Base-by-base conservation (phyloP, 2,113 vertebrate genomes). In the Gymnobelideus leadbeateri region DNA sequence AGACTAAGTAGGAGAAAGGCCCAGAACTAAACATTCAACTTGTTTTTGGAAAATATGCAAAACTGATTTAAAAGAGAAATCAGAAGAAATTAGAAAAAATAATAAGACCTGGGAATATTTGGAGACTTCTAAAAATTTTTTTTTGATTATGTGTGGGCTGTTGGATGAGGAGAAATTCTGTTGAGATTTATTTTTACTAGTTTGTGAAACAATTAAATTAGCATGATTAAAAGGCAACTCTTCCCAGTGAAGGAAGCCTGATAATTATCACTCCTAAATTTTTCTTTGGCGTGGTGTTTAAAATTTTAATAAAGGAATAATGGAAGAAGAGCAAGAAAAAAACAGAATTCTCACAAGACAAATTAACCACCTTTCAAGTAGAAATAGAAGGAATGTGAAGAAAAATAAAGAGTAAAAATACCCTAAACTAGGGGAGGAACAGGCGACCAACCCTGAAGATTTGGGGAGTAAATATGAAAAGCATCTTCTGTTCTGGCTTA, bases 161-260 rank as follows among this genome's bases (percentile, higher is more conserved):
- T 61, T 93, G 89, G 93, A 92, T 68, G 57, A 94, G 21, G 24
- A 52, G 3, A 10, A 2, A 77, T 46, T 55, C 93, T 92, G 89
- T 94, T 90, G 94, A 89, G 47, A 91, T 47, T 49, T 12, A 23
- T 55, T 89, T 92, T 90, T 93, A 14, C 91, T 50, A 19, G 57
- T 92, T 93, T 93, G 89, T 57, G 24, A 57, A 95, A 68, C 43
- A 94, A 23, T 37, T 52, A 89, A 89, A 21, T 94, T 49, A 57
- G 7, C n/a, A 0, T 77, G 26, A 92, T 94, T 96, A 91, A 94
- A 93, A 24, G 77, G 49, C 49, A 93, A 55, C 55, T 77, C 89
- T 92, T 94, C 49, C 84, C 23, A 93, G 49, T 51, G 49, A 89
- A 93, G 91, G 28, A 6, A 8, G 1, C 10, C 91, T 47, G 37